A percentile compares a stretch with the other conserved stretches of the same genome.
Evolutionary conservation across 2,113 vertebrate genomes (phyloP).

Genomic region (Tychaedon coryphoeus): DNA sequence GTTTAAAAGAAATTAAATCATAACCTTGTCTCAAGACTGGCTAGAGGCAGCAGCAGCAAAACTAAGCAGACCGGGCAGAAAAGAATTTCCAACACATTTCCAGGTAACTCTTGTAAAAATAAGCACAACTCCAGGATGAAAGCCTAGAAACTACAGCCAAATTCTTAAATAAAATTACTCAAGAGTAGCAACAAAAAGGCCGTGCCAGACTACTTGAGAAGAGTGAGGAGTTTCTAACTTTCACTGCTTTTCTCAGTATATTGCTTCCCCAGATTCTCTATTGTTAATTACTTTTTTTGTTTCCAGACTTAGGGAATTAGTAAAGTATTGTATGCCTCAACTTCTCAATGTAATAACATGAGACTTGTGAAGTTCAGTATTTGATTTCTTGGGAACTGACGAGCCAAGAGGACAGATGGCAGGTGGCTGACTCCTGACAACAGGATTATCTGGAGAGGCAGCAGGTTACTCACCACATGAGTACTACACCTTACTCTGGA

Average conservation of each 20-base stretch:
- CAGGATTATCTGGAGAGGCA: neutral
- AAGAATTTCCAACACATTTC: neutral
- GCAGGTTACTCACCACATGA: neutral
- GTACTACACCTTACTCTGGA: neutral
- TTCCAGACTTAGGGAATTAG: neutral
- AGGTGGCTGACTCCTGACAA: neutral
- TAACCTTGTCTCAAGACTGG: neutral
- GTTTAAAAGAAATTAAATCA: neutral
- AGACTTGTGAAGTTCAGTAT: neutral
- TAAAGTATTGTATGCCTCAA: neutral
- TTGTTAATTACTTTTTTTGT: neutral
- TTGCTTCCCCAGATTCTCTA: neutral
- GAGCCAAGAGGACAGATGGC: neutral
- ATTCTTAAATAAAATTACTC: neutral
- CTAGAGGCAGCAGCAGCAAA: neutral
- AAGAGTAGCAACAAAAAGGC: fast-evolving
- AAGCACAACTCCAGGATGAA: neutral
- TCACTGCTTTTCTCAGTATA: neutral
- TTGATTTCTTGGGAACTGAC: neutral
- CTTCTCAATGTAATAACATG: neutral
- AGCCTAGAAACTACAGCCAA: neutral
- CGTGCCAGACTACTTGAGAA: fast-evolving
- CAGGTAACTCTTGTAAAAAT: neutral
- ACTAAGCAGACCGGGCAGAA: neutral
- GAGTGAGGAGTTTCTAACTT: neutral